Evolutionary conservation across 2,888 invertebrate genomes (phyloP).

Genomic region (Drosophila quasianomalipes): DNA sequence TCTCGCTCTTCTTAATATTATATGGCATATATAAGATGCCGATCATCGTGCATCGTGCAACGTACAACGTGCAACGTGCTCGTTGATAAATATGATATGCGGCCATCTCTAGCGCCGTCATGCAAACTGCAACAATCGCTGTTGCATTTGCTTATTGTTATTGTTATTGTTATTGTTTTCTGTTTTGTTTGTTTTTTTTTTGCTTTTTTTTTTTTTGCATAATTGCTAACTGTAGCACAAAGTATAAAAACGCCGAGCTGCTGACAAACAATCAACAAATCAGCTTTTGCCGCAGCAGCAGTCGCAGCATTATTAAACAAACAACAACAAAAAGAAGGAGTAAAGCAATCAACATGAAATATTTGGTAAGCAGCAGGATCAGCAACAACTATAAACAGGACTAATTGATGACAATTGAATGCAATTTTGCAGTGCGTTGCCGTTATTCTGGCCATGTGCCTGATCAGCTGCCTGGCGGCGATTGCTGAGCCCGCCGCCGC

Average conservation of each 20-base stretch:
- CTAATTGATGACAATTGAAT: neutral
- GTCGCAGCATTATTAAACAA: constrained; percentile 17
- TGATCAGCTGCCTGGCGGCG: constrained; percentile 62
- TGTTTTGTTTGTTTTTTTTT: constrained; percentile 9
- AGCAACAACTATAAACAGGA: constrained; percentile 9
- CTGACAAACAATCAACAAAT: constrained; percentile 55
- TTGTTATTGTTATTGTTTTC: constrained; percentile 35
- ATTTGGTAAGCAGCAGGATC: constrained; percentile 59
- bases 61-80: neutral
- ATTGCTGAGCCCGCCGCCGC: constrained; percentile 58
- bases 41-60: neutral
- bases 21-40: neutral
- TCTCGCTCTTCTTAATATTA: neutral
- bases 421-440: constrained; percentile 50
- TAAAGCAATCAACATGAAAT: constrained; percentile 63
- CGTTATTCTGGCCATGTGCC: constrained; percentile 54
- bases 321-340: neutral
- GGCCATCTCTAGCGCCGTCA: constrained; percentile 25
- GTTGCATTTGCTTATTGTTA: constrained; percentile 23
- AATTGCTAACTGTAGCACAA: constrained; percentile 77
- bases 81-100: neutral
- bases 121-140: constrained; percentile 47
- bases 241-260: constrained; percentile 62
- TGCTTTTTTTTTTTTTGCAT: constrained; percentile 63
- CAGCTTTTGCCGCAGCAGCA: constrained; percentile 38